Base-by-base conservation (phyloP, 2,888 invertebrate species). In the Anodontia alba region DNA sequence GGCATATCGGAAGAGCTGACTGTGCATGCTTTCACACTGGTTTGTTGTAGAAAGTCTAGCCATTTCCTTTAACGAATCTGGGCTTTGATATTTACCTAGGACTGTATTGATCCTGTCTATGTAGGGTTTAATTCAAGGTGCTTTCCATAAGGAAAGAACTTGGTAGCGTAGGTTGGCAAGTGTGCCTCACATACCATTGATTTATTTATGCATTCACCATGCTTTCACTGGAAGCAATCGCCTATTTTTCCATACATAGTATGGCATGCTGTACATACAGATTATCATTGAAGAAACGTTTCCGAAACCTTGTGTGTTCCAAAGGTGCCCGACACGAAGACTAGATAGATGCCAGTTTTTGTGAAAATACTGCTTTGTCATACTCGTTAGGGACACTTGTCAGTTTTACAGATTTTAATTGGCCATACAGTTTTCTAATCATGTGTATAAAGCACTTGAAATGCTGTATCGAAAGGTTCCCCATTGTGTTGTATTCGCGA, bases 401-500 rank as follows among this genome's bases (percentile, higher is more conserved):
- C 29, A 76, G n/a, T 43, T 62, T 51, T 17, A 76, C 1, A 29
- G 51, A 15, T 26, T 36, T 20, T 3, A 76, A 1, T 23, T 76
- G 68, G 12, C 46, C 54, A 51, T 76, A 29, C 10, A 76, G 46
- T 0, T 49, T 42, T 43, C 76, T 51, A 49, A 76, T 33, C 33
- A 46, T 76, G 42, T 76, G 76, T 31, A 76, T 38, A 36, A 68
- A 69, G 33, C 76, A 76, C 31, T 51, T 76, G 23, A 36, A 76
- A 26, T 76, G 68, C 31, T 29, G 12, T 31, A 75, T 46, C 20
- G 67, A 23, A 46, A 23, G 26, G 23, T 43, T 68, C n/a, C 29
- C 43, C 26, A 17, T 17, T 29, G 29, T n/a, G 33, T 23, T 46
- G 26, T 33, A 68, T 31, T 67, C 67, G n/a, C 70, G 10, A 3